phyloP scores from a whole-genome alignment of 2,888 invertebrate genomes.

The Trachelus tabidus region DNA sequence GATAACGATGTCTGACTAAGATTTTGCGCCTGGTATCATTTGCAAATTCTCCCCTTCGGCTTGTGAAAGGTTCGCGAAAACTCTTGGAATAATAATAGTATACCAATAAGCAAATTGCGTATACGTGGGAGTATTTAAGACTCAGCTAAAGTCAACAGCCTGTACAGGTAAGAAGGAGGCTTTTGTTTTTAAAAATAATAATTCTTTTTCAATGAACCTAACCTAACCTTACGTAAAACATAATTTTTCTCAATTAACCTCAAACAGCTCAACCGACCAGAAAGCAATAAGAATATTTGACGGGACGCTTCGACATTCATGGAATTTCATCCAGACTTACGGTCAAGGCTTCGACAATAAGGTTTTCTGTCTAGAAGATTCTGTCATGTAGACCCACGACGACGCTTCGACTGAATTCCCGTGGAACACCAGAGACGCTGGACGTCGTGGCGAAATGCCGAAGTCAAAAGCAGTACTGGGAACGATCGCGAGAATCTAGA shows the following conservation, averaged over 20 bases:
- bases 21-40: neutral
- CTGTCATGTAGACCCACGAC: neutral
- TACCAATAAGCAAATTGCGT: neutral
- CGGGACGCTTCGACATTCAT: neutral
- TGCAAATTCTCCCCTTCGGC: neutral
- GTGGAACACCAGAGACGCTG: neutral
- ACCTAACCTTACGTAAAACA: too few relatives aligned
- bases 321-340: neutral
- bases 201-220: too few relatives aligned
- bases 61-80: neutral
- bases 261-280: neutral
- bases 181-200: too few relatives aligned
- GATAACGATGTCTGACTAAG: neutral
- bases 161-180: neutral
- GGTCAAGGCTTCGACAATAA: neutral
- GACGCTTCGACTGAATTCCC: neutral
- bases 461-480: conserved; percentile 9
- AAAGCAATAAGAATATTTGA: neutral
- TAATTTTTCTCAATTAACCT: too few relatives aligned
- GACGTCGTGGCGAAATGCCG: neutral
- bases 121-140: neutral
- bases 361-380: neutral
- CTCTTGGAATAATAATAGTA: neutral
- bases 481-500: conserved; percentile 39
- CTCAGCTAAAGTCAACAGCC: neutral